Conservation (phyloP, 2,888 invertebrate genomes). For the Tetragonula carbonaria region DNA sequence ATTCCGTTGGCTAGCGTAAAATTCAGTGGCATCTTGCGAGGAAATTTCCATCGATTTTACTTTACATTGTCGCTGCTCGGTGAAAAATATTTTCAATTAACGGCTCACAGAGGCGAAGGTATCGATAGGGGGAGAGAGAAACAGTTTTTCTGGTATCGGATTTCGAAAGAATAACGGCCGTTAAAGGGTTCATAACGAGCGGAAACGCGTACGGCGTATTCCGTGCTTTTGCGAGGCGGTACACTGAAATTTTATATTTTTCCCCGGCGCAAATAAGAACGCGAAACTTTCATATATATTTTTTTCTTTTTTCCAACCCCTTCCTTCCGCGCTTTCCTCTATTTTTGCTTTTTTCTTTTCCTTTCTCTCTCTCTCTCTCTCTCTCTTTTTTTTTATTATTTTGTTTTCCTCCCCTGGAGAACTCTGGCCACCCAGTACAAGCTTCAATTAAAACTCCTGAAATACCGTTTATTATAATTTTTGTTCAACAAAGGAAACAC, state of each 20-base stretch:
- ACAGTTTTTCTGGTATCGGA: conserved; percentile 63
- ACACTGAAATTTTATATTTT: conserved; percentile 69
- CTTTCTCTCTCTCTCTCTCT: background rate
- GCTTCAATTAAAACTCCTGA: conserved; percentile 54
- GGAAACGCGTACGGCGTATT: conserved; percentile 57
- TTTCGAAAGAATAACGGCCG: conserved; percentile 69
- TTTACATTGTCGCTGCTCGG: conserved; percentile 38
- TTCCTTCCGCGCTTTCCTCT: background rate
- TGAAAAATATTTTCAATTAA: conserved; percentile 65
- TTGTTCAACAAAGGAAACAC: conserved; percentile 38
- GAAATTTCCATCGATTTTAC: conserved; percentile 42
- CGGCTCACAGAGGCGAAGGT: conserved; percentile 40
- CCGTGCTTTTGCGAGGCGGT: conserved; percentile 60
- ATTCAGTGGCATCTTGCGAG: conserved; percentile 4
- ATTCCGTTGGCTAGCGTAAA: background rate
- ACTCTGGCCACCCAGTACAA: conserved; percentile 36
- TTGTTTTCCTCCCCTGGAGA: conserved; percentile 21
- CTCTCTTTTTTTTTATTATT: background rate
- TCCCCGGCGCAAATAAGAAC: conserved; percentile 63
- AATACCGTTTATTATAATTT: conserved; percentile 58
- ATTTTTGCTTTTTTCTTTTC: background rate
- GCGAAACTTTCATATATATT: conserved; percentile 59
- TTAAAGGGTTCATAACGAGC: conserved; percentile 64
- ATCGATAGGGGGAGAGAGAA: conserved; percentile 46
- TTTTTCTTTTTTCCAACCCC: conserved; percentile 15